phyloP scores from a whole-genome alignment of 2,888 invertebrate species.

The Plutella xylostella region DNA sequence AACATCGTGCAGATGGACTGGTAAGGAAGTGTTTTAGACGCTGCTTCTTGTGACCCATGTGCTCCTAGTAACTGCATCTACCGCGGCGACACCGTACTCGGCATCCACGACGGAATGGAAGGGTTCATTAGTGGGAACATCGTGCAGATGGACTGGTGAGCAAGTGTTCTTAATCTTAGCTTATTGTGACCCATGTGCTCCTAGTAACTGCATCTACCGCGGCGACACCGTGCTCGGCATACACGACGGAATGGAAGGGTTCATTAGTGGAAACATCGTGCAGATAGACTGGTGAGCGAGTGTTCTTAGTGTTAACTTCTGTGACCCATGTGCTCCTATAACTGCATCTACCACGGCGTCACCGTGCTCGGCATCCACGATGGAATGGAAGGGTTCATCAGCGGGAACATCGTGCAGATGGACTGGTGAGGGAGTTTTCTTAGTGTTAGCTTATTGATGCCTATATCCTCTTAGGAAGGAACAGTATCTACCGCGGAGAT shows the following conservation, averaged over 20 bases:
- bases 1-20: conserved; percentile 83
- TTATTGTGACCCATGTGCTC: too few relatives aligned
- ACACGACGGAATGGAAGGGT: conserved; percentile 95
- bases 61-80: conserved; percentile 96
- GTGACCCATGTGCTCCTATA: too few relatives aligned
- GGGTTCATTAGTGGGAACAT: conserved; percentile 93
- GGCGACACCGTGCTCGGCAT: conserved; percentile 95
- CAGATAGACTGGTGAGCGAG: conserved; percentile 76
- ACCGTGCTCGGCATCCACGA: conserved; percentile 94
- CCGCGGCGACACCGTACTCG: conserved; percentile 92
- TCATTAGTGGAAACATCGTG: conserved; percentile 89
- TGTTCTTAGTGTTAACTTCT: too few relatives aligned
- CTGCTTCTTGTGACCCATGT: too few relatives aligned
- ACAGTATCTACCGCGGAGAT: conserved; percentile 95
- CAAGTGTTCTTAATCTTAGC: too few relatives aligned
- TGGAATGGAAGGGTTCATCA: conserved; percentile 93
- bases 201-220: conserved; percentile 94
- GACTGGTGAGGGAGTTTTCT: conserved; percentile 70
- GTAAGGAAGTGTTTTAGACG: too few relatives aligned
- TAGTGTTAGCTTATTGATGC: too few relatives aligned
- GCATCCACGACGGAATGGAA: conserved; percentile 95
- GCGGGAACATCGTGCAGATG: conserved; percentile 86
- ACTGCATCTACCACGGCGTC: conserved; percentile 95
- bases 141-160: conserved; percentile 76
- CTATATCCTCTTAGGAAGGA: too few relatives aligned